Percentiles rank a stretch among this genome's conserved stretches.
Evolutionary conservation across 1,140 invertebrate species (phyloP).

Genomic region (Centruroides sculpturatus): DNA sequence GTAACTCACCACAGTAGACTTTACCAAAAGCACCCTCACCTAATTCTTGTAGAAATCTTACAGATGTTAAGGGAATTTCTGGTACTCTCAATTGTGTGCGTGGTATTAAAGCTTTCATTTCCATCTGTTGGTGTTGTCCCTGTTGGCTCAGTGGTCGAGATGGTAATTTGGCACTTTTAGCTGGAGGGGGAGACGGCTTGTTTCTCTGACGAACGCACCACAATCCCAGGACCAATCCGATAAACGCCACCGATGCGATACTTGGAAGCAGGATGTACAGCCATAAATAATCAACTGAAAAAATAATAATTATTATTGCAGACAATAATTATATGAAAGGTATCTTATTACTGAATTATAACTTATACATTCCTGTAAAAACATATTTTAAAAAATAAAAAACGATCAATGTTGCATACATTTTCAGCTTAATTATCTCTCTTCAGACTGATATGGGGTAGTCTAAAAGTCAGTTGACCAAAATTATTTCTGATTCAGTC

Average conservation of each 20-base stretch:
- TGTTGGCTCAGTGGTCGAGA: constrained; percentile 6
- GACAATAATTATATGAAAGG: no score
- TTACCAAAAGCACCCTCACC: constrained; percentile 95
- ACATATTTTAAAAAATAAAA: no score
- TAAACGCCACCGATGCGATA: constrained; percentile 34
- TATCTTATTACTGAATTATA: no score
- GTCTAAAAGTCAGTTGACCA: no score
- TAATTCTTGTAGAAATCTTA: constrained; percentile 80
- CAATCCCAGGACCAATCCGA: constrained; percentile 34
- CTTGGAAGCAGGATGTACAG: constrained; percentile 40
- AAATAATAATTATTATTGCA: background rate
- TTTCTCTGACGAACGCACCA: constrained; percentile 21
- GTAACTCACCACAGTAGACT: constrained; percentile 70
- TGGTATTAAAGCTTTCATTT: constrained; percentile 53
- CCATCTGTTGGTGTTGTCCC: constrained; percentile 31
- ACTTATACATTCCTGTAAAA: no score
- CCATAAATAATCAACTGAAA: constrained; percentile 28
- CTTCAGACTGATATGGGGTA: no score
- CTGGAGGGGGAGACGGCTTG: constrained; percentile 9
- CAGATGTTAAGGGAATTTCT: constrained; percentile 51
- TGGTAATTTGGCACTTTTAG: constrained; percentile 3
- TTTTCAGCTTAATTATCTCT: no score
- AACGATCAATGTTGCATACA: no score
- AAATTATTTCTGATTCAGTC: no score
- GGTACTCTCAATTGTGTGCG: constrained; percentile 31